Evolutionary conservation across 2,113 vertebrate species (phyloP).

Genomic region (Protomyctophum bolini): DNA sequence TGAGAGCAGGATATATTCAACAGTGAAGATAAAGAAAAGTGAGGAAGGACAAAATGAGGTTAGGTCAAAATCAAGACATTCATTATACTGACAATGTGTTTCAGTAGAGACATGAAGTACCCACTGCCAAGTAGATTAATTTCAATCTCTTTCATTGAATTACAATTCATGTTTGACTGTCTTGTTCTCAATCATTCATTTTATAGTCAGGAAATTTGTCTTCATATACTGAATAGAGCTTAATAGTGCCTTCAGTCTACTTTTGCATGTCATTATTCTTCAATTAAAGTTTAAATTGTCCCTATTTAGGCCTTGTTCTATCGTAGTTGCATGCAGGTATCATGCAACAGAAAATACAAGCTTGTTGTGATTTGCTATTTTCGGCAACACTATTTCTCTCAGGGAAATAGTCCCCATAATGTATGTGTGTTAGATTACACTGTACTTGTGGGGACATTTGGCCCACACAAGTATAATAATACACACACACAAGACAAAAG

Average conservation of each 20-base stretch:
- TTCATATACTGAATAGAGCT: neutral
- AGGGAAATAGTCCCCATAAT: neutral
- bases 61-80: too few species aligned
- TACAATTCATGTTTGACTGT: constrained; percentile 26
- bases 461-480: neutral
- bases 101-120: neutral
- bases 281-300: neutral
- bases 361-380: too few species aligned
- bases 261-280: too few species aligned
- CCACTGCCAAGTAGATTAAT: neutral
- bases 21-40: too few species aligned
- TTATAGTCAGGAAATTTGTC: constrained; percentile 2
- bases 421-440: neutral
- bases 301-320: too few species aligned
- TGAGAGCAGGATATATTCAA: too few species aligned
- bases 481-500: neutral
- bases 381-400: too few species aligned
- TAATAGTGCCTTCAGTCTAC: too few species aligned
- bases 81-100: constrained; percentile 17
- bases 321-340: too few species aligned
- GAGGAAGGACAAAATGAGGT: too few species aligned
- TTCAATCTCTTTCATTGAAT: constrained; percentile 8
- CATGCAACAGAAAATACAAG: too few species aligned
- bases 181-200: constrained; percentile 20
- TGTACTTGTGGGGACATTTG: neutral